A percentile compares a stretch with the other conserved stretches of the same genome.
Evolutionary conservation across 2,888 invertebrate species (phyloP).

Genomic region (Oasisia sp.): DNA sequence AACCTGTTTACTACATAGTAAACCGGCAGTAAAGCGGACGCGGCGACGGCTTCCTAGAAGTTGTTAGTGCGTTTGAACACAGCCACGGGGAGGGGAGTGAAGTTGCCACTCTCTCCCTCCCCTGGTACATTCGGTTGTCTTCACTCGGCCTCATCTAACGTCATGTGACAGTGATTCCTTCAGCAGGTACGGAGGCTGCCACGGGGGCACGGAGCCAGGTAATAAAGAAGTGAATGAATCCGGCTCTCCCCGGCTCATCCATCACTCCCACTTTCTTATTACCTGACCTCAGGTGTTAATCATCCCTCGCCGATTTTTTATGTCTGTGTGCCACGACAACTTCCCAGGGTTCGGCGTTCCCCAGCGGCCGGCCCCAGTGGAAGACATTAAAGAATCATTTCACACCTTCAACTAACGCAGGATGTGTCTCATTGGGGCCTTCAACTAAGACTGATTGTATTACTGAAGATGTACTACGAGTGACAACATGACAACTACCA

Average conservation of each 20-base stretch:
- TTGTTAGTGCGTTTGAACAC: background rate
- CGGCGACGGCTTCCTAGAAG: background rate
- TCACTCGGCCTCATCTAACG: background rate
- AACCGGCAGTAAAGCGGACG: background rate
- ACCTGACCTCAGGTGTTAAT: background rate
- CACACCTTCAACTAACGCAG: background rate
- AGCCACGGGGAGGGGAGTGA: background rate
- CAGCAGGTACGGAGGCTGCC: background rate
- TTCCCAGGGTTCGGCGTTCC: background rate
- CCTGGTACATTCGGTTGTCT: background rate
- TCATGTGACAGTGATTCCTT: background rate
- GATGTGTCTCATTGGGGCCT: background rate
- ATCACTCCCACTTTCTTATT: background rate
- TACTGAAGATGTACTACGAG: no score
- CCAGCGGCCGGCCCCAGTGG: background rate
- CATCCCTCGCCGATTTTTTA: background rate
- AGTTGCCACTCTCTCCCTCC: background rate
- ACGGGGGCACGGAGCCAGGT: background rate
- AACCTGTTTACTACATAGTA: background rate
- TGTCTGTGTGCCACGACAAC: background rate
- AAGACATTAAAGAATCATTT: constrained; percentile 3
- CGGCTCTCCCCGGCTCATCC: background rate
- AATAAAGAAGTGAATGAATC: constrained; percentile 4
- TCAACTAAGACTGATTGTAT: no score
- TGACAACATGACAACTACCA: no score